phyloP scores from a whole-genome alignment of 2,888 invertebrate species.

The Mimachlamys varia region DNA sequence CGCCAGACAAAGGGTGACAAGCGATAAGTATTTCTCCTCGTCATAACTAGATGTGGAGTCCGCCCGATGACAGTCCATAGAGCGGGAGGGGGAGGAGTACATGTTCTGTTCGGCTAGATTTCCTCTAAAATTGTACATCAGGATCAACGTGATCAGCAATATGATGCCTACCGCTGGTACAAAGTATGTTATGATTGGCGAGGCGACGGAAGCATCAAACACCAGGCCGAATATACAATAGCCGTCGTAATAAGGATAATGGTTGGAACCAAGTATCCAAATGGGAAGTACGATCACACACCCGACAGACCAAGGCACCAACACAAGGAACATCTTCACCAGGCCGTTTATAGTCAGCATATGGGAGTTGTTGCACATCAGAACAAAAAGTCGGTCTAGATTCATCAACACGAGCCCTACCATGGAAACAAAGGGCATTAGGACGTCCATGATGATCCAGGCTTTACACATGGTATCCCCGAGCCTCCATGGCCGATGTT shows the following conservation, averaged over 20 bases:
- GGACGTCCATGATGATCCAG: conserved; percentile 43
- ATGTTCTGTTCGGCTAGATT: background rate
- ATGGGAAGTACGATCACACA: conserved; percentile 35
- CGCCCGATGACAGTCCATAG: background rate
- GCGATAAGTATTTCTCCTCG: conserved; percentile 38
- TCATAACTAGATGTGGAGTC: background rate
- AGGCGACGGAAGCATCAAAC: conserved; percentile 40
- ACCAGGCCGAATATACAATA: conserved; percentile 43
- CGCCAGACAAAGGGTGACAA: conserved; percentile 40
- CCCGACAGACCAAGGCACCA: conserved; percentile 38
- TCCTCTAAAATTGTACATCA: conserved; percentile 34
- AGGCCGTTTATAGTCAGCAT: background rate
- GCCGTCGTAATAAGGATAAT: conserved; percentile 32
- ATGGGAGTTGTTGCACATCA: background rate
- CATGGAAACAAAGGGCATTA: conserved; percentile 42
- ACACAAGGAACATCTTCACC: conserved; percentile 29
- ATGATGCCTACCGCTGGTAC: conserved; percentile 37
- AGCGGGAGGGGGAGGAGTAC: background rate
- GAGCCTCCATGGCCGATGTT: conserved; percentile 42
- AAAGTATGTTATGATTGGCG: conserved; percentile 41
- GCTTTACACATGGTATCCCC: conserved; percentile 28
- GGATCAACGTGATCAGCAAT: conserved; percentile 9
- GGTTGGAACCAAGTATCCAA: conserved; percentile 41
- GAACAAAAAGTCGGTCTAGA: conserved; percentile 37
- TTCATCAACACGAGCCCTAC: conserved; percentile 37